These are phyloP conservation scores for Melieria crassipennis DNA, from an alignment of 2,888 invertebrate species.

Conservation along the genomic window DNA sequence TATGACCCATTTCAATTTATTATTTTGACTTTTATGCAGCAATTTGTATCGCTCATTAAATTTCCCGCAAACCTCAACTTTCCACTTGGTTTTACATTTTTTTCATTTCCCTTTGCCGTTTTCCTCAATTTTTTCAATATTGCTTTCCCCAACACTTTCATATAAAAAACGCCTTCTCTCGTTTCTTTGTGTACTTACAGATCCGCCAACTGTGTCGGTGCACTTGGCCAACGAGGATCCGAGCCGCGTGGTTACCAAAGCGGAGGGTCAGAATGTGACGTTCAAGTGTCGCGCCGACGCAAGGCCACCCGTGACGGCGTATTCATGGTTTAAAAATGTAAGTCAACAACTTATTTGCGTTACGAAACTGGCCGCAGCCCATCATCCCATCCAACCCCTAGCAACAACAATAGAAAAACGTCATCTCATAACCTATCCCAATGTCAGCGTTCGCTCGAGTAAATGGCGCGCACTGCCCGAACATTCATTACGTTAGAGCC, in stretches of 20 bases:
- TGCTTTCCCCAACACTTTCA: background rate
- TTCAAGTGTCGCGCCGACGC: slow-evolving; percentile 82
- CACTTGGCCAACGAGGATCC: slow-evolving; percentile 74
- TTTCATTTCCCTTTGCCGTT: background rate
- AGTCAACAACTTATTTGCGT: slow-evolving; percentile 60
- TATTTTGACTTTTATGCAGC: slow-evolving; percentile 58
- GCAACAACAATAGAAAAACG: too few relatives aligned
- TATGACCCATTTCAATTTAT: slow-evolving; percentile 59
- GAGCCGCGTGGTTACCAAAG: slow-evolving; percentile 68
- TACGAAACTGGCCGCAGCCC: too few relatives aligned
- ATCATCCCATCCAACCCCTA: too few relatives aligned
- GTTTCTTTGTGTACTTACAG: slow-evolving; percentile 66
- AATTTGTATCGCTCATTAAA: slow-evolving; percentile 59
- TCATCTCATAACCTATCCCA: too few relatives aligned
- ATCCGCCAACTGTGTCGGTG: slow-evolving; percentile 81
- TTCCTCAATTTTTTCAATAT: slow-evolving; percentile 9
- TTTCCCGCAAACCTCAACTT: slow-evolving; percentile 38
- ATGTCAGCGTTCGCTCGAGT: too few relatives aligned
- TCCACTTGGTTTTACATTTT: slow-evolving; percentile 26
- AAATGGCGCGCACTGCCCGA: too few relatives aligned
- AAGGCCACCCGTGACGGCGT: slow-evolving; percentile 77
- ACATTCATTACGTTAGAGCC: too few relatives aligned
- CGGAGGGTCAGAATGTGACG: slow-evolving; percentile 81
- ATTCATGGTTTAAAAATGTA: slow-evolving; percentile 85
- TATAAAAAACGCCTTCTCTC: slow-evolving; percentile 5